phyloP scores from a whole-genome alignment of 2,113 vertebrate genomes.

The Kryptolebias marmoratus region DNA sequence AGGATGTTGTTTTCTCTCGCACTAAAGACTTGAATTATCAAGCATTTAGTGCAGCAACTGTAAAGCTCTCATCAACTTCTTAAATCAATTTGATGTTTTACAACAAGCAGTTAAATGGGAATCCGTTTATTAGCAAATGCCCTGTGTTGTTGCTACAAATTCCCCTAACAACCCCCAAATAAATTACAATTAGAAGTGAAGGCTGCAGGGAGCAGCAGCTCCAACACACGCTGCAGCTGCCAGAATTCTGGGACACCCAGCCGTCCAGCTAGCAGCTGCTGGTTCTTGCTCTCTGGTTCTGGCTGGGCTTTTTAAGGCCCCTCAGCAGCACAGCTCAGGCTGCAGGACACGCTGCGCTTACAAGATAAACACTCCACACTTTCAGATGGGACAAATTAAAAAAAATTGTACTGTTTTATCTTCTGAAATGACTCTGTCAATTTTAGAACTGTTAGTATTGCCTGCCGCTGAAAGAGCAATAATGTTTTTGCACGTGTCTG shows the following conservation, averaged over 20 bases:
- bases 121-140: constrained; percentile 42
- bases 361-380: constrained; percentile 49
- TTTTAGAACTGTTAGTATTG: constrained; percentile 17
- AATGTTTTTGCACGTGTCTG: too few relatives aligned
- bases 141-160: constrained; percentile 39
- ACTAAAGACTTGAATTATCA: background rate
- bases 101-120: constrained; percentile 19
- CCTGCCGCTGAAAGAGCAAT: too few relatives aligned
- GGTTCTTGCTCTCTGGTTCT: constrained; percentile 44
- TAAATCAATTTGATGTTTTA: constrained; percentile 34
- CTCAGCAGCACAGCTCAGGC: constrained; percentile 14
- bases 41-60: background rate
- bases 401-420: constrained; percentile 32
- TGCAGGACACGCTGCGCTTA: constrained; percentile 41
- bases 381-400: constrained; percentile 47
- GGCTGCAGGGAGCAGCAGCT: constrained; percentile 46
- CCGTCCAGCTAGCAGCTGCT: constrained; percentile 57
- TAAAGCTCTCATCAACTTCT: constrained; percentile 24
- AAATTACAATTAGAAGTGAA: constrained; percentile 47
- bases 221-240: constrained; percentile 45
- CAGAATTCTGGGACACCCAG: constrained; percentile 43
- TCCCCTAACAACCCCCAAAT: constrained; percentile 46
- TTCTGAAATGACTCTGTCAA: constrained; percentile 29
- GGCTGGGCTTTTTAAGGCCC: constrained; percentile 27
- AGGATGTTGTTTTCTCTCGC: background rate